phyloP scores from a whole-genome alignment of 2,797 vertebrate species.

The Pelodytes ibericus region DNA sequence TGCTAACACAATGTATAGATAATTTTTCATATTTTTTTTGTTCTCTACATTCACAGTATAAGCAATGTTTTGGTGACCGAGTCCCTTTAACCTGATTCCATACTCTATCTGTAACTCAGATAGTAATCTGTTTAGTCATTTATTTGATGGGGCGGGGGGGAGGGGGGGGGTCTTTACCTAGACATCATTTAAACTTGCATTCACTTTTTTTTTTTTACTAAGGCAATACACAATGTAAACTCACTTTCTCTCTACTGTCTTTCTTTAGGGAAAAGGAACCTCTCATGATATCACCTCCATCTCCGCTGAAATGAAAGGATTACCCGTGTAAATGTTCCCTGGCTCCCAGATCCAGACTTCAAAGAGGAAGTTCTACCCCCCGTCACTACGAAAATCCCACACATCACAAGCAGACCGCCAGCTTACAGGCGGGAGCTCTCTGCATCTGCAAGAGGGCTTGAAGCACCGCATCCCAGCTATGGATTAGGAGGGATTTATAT shows the following conservation, averaged over 20 bases:
- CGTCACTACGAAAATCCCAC: slow-evolving; percentile 38
- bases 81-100: too few relatives aligned
- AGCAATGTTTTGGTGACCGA: too few relatives aligned
- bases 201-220: not conserved
- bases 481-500: slow-evolving; percentile 52
- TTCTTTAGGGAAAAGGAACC: slow-evolving; percentile 15
- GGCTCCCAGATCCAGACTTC: slow-evolving; percentile 42
- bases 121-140: not conserved
- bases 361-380: slow-evolving; percentile 41
- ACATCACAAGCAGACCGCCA: slow-evolving; percentile 44
- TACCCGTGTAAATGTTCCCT: slow-evolving; percentile 46
- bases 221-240: not conserved
- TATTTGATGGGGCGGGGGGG: not conserved
- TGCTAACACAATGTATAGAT: too few relatives aligned
- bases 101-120: not conserved
- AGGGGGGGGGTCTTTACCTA: not conserved
- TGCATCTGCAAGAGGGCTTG: slow-evolving; percentile 12
- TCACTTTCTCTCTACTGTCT: not conserved
- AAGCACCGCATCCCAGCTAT: slow-evolving; percentile 38
- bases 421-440: slow-evolving; percentile 35
- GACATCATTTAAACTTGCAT: not conserved
- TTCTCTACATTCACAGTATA: too few relatives aligned
- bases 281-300: slow-evolving; percentile 11
- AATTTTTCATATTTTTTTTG: too few relatives aligned
- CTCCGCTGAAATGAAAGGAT: slow-evolving; percentile 41